Base-by-base conservation (phyloP, 2,113 vertebrate species). In the Hemibagrus wyckioides region DNA sequence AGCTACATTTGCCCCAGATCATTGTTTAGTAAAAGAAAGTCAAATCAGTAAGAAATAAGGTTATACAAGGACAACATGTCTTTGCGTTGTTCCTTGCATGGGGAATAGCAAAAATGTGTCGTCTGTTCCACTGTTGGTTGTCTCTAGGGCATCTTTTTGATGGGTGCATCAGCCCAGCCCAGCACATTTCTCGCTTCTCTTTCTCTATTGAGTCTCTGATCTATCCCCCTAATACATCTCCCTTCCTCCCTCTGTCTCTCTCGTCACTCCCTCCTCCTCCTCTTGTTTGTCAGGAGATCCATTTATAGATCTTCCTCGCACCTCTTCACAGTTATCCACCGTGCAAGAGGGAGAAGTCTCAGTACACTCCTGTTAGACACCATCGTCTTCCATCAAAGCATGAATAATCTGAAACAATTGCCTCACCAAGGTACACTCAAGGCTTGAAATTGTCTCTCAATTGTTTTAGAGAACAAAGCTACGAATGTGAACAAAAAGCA, bases 361-460 rank as follows among this genome's bases (percentile, higher is more conserved):
- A 84, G 17, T 11, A 44, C 82, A 83, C 52, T 80, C 15, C 65
- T n/a, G 48, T 69, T 57, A 86, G 88, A 71, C 75, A 80, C 87
- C 33, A 2, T 17, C 52, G 73, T 80, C 84, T 75, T 52, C 81
- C 87, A 84, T 88, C 85, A 88, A 88, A 86, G 82, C 11, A 71
- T 76, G 87, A 86, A 88, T 85, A 90, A 90, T 88, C 82, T 52
- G 76, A 80, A 30, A 77, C 85, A 77, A 84, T 87, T 84, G 86
- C 85, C 48, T 52, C 50, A 61, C 82, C 25, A 61, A 88, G 76
- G 85, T 90, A 65, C 69, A 83, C 44, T 52, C 41, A 80, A 77
- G 44, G 89, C 88, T 84, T 65, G 50, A 63, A 86, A 86, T 88
- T 65, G 75, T 81, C 65, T 75, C 14, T 36, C 76, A 63, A 88